Base-by-base conservation (phyloP, 2,797 vertebrate genomes). In the Dipus sagitta region DNA sequence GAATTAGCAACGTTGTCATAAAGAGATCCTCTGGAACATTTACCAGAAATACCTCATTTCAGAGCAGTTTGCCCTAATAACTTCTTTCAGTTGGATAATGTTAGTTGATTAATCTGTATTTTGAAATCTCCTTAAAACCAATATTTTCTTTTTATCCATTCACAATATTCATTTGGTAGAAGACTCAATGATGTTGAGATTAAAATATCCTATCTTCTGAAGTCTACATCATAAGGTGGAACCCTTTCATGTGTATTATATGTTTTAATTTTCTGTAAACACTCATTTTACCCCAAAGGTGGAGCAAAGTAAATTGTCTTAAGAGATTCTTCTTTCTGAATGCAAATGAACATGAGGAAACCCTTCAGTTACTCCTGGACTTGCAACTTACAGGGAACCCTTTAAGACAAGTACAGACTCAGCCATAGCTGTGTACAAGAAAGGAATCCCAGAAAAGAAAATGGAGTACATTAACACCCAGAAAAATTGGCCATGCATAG, bases 141-240 rank as follows among this genome's bases (percentile, higher is more conserved):
- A 30, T 71, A 2, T 68, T 74, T 78, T 15, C 15, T 52, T 72
- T 38, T 84, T 79, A 20, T 13, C 28, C 15, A 3, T 34, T 6
- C 86, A 32, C 1, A 90, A 24, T 92, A 82, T 79, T 81, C 32
- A 72, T 67, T 92, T 90, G 26, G 20, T 70, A 77, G 62, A 18
- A 81, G 12, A 54, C 26, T n/a, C 32, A 93, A 14, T 72, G 28
- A 75, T 81, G 20, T 60, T 86, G 12, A 74, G 24, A 93, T 47
- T 83, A 52, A 74, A 52, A 5, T 67, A 20, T 88, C 2, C 90
- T 80, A 14, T 70, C 81, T 71, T 3, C 21, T 72, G 34, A 85
- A 4, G 30, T 42, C 90, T 38, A 4, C 18, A 60, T 64, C 47
- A 86, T 74, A 47, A 75, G 90, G 42, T 71, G 10, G 0, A 38